Evolutionary conservation across 2,888 invertebrate genomes (phyloP), one percentile per base, ranked within the genome.

Genomic region (Reticulitermes lucifugus): DNA sequence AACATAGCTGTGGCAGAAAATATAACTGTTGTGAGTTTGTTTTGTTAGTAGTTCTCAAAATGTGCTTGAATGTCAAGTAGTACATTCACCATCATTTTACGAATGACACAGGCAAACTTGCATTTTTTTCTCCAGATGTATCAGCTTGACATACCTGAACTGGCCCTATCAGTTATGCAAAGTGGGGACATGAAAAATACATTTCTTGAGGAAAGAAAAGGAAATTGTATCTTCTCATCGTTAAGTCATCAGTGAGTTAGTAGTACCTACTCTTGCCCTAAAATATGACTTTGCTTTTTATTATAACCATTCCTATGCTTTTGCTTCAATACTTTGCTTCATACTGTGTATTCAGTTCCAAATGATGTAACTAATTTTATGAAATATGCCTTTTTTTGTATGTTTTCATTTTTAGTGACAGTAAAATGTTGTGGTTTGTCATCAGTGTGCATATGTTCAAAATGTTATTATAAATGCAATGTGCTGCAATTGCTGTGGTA

Each of bases 361-460:
- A 41, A 41, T 35, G 73, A 14, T 73, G 25, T 73, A 73, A 29
- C 14, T 73, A 73, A 71, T 71, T 29, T 71, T 73, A 29, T 41
- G 9, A 6, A 35, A 12, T 41, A 35, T 41, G 0, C 35, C 35
- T 35, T 35, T 35, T 73, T 41, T 73, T 73, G 9, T 29, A 6
- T 71, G 21, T 73, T 73, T 73, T 35, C 29, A 73, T 73, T 73
- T 75, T 81, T 82, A 85, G 85, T 75, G 82, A 85, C 85, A 85
- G 85, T 73, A 85, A 85, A 85, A 85, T 80, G 79, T 85, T 82
- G 82, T 85, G 84, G 81, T 85, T n/a, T 81, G 65, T 79, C 55
- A 73, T 71, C 73, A 25, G 75, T 85, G 85, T 85, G 59, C 25
- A 29, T 85, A 81, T 81, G 81, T 70, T 81, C 43, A 65, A 65